Percentiles rank a stretch among this genome's conserved stretches.
Conservation (phyloP, 2,888 invertebrate genomes). For the Caenorhabditis sp. region DNA sequence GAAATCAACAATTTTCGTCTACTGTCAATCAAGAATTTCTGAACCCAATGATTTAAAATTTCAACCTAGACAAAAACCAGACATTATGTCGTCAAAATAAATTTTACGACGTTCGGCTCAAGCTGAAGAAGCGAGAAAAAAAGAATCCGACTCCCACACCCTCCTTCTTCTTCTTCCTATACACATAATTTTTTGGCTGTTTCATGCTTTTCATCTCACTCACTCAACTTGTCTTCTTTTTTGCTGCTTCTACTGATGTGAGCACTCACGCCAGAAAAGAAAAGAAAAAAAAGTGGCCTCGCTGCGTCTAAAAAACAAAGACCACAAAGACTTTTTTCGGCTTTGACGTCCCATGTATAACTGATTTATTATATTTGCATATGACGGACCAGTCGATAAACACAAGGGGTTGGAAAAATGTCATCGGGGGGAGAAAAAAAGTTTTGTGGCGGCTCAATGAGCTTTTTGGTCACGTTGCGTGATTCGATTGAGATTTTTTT, state of each 20-base stretch:
- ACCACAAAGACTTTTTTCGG: background rate
- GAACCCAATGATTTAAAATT: too few relatives aligned
- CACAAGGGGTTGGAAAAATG: background rate
- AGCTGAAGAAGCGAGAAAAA: background rate
- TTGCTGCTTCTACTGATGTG: background rate
- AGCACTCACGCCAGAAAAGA: background rate
- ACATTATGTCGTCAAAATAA: background rate
- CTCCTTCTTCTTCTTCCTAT: background rate
- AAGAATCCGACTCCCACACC: background rate
- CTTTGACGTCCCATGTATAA: background rate
- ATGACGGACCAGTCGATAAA: background rate
- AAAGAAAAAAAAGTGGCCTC: background rate
- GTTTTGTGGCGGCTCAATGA: background rate
- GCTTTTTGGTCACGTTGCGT: background rate
- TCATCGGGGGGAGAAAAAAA: background rate
- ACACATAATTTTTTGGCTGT: background rate
- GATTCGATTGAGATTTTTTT: too few relatives aligned
- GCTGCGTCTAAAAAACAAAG: background rate
- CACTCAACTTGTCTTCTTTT: background rate
- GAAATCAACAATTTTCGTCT: too few relatives aligned
- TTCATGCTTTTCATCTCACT: background rate
- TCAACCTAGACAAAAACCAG: too few relatives aligned
- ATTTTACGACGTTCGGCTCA: background rate
- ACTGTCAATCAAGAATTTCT: too few relatives aligned
- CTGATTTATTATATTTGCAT: background rate